Evolutionary conservation across 2,113 vertebrate species (phyloP).

Genomic region (Callithrix jacchus): DNA sequence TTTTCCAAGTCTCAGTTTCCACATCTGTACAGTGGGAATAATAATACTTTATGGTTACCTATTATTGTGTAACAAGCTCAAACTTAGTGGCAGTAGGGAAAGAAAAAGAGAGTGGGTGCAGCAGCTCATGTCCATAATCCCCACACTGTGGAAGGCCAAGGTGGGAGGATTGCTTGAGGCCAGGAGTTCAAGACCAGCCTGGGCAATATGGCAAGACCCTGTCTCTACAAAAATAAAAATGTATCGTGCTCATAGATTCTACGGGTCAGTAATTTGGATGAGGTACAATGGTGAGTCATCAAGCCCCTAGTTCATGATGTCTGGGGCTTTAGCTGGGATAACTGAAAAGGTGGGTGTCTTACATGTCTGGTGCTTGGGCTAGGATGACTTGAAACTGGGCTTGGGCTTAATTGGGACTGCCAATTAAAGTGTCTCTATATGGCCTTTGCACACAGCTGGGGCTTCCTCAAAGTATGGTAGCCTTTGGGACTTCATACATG

Average conservation of each 20-base stretch:
- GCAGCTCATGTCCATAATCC: no score
- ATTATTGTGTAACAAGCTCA: background rate
- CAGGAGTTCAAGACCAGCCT: no score
- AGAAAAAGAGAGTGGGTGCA: no score
- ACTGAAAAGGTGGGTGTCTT: background rate
- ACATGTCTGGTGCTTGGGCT: background rate
- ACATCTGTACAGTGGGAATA: background rate
- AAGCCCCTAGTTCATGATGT: background rate
- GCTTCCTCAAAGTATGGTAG: background rate
- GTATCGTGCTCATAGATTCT: constrained; percentile 22
- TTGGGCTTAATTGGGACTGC: background rate
- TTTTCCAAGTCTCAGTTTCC: constrained; percentile 44
- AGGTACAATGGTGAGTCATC: background rate
- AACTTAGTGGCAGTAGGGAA: background rate
- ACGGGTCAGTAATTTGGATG: background rate
- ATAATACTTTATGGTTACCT: background rate
- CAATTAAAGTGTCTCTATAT: background rate
- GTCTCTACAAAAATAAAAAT: background rate
- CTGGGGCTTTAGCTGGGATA: background rate
- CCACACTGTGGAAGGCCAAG: no score
- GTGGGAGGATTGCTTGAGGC: no score
- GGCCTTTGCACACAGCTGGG: background rate
- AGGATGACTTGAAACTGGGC: background rate
- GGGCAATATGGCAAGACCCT: no score
- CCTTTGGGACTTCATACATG: background rate